These are phyloP conservation scores for Myxocyprinus asiaticus DNA, from an alignment of 2,113 vertebrate genomes.

Conservation along the genomic window DNA sequence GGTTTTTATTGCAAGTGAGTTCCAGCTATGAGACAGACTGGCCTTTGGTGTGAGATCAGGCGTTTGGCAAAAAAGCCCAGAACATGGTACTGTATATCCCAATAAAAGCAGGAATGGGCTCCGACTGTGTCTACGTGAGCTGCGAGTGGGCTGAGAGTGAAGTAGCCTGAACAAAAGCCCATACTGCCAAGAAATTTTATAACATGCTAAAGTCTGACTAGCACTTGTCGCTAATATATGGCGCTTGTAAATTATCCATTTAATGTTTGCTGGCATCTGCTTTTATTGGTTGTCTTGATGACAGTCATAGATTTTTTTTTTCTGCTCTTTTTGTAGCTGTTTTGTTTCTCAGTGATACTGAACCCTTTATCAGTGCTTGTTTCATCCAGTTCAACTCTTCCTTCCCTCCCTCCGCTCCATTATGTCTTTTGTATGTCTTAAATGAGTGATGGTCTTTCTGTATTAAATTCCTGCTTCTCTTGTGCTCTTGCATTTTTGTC, in stretches of 20 bases:
- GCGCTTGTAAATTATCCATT: conserved; percentile 69
- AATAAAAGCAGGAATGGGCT: conserved; percentile 61
- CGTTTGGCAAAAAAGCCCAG: conserved; percentile 62
- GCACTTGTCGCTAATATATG: conserved; percentile 65
- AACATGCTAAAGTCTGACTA: conserved; percentile 72
- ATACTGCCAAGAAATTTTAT: conserved; percentile 72
- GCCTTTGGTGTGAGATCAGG: conserved; percentile 65
- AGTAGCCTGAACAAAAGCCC: conserved; percentile 58
- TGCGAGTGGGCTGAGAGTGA: conserved; percentile 40
- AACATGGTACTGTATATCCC: conserved; percentile 58
- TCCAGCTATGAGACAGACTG: conserved; percentile 66
- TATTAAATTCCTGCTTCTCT: conserved; percentile 39
- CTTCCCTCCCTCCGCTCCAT: background rate
- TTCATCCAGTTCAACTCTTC: conserved; percentile 21
- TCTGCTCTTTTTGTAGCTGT: conserved; percentile 31
- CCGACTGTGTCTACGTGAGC: conserved; percentile 29
- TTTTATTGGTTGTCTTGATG: conserved; percentile 53
- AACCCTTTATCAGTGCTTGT: conserved; percentile 35
- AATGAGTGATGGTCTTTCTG: conserved; percentile 39
- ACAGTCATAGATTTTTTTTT: conserved; percentile 49
- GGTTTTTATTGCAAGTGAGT: conserved; percentile 48
- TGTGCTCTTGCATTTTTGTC: conserved; percentile 38
- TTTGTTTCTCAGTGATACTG: conserved; percentile 35
- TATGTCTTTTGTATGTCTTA: conserved; percentile 22
- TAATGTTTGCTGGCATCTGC: conserved; percentile 59